A percentile compares a stretch with the other conserved stretches of the same genome.
Conservation (phyloP, 1,140 invertebrate genomes). For the Hirudo medicinalis region DNA sequence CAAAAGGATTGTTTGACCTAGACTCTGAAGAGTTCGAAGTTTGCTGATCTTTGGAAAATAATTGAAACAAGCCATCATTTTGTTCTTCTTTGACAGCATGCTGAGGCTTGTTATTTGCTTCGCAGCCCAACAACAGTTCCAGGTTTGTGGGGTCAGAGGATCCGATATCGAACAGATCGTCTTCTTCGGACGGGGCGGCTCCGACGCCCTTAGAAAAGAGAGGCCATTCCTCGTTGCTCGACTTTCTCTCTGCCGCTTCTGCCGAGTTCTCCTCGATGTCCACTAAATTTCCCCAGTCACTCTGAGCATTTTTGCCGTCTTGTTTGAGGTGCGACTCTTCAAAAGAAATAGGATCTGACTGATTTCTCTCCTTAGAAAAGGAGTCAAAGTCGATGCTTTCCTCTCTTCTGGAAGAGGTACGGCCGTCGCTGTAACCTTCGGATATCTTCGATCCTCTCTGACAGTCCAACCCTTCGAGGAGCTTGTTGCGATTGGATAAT, state of each 20-base stretch:
- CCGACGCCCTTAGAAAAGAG: not conserved
- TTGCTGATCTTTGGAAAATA: not conserved
- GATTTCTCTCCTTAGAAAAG: slow-evolving; percentile 6
- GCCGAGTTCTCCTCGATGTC: too few relatives aligned
- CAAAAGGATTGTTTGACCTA: not conserved
- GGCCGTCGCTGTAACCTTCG: too few relatives aligned
- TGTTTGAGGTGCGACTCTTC: not conserved
- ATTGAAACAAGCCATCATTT: not conserved
- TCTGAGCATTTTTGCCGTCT: not conserved
- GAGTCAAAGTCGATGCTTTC: not conserved
- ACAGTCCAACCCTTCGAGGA: not conserved
- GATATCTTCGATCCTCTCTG: too few relatives aligned
- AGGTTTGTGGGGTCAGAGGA: slow-evolving; percentile 40
- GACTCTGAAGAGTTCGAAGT: not conserved
- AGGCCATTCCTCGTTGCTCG: too few relatives aligned
- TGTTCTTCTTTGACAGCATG: not conserved
- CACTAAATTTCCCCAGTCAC: not conserved
- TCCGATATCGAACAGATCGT: slow-evolving; percentile 31
- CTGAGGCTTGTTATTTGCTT: not conserved
- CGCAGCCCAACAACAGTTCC: slow-evolving; percentile 48
- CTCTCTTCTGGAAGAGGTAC: not conserved
- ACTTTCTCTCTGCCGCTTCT: too few relatives aligned
- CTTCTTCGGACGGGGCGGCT: slow-evolving; percentile 22
- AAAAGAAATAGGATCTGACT: not conserved
- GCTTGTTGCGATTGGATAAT: not conserved